Base-by-base conservation (phyloP, 2,113 vertebrate genomes). In the Bufo gargarizans region DNA sequence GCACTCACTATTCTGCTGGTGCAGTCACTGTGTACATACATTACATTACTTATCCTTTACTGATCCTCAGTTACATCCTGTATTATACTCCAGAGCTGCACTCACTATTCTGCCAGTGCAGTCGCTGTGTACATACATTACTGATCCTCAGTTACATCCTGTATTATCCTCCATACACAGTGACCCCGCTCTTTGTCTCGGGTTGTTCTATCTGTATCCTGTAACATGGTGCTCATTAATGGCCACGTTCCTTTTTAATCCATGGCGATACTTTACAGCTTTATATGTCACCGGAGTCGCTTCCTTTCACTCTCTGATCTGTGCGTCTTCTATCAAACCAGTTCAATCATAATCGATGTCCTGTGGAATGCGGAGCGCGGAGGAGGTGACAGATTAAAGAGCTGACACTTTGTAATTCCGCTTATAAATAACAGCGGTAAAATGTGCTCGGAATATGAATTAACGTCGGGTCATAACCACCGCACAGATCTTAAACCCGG, bases 361-460 rank as follows among this genome's bases (percentile, higher is more conserved):
- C 47, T 59, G 17, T 65, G 43, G 59, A 65, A n/a, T 55, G 22
- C 20, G 17, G 22, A 65, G 33, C 59, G 12, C 4, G 17, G 59
- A 82, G 59, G 43, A 63, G 16, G 59, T 61, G 79, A 63, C 33
- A 47, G 79, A 65, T 63, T 43, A 63, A 47, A 63, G 33, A 19
- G 33, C 53, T 55, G 33, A 78, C 33, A 49, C 1, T 10, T 17
- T 47, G 47, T 82, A 47, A 63, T 10, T 47, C 17, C 43, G 12
- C 47, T 63, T 49, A 61, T 63, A 63, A 82, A 63, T 82, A 53
- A 65, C 45, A 12, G 43, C 6, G 45, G 79, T 47, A 82, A 82
- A 47, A 81, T 63, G 58, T 63, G 79, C 43, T 65, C 17, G 12
- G 79, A 63, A 82, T 82, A 82, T 6, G 59, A 65, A 82, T 47